Evolutionary conservation across 2,888 invertebrate species (phyloP), one percentile per base, ranked within the genome.

Genomic region (Fragum whitleyi): DNA sequence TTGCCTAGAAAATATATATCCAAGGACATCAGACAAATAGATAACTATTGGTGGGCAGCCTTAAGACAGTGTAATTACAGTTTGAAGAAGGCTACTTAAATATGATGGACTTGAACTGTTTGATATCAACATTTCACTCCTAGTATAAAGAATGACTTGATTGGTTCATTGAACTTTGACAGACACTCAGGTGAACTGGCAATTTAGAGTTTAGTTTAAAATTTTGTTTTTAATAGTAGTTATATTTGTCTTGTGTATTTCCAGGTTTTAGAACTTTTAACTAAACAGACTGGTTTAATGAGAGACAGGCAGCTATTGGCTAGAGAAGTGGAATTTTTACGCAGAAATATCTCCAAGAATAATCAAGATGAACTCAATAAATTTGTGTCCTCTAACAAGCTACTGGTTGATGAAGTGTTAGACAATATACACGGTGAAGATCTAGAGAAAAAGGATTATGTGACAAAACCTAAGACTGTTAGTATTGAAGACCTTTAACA

Each of bases 301-400:
- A 84, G 89, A 68, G 93, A 93, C 78, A 86, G 93, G 21, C 91
- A 91, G 72, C 86, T 93, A 3, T 77, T 93, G 55, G 92, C 91
- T 6, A 86, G 89, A 55, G 93, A 93, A 77, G 89, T 93, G 51
- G 93, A 93, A 78, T 93, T 93, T 74, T 85, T 93, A 32, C 91
- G 92, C 28, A 83, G 87, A 36, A 90, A 92, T 65, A 86, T 93
- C 19, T 79, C 85, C 26, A 83, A 86, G 53, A 82, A 85, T 32
- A 89, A 89, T 70, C 86, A 90, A 53, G 85, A 86, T 42, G 89
- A 89, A 51, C 55, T 88, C 19, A 79, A 88, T 26, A 90, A 90
- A 53, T 87, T 90, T 75, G 86, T 88, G 69, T 90, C 91, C 3
- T 90, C 91, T 0, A 89, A 89, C 70, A 88, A 87, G 79, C 74